Percentiles rank a stretch among this genome's conserved stretches.
phyloP scores from a whole-genome alignment of 2,797 vertebrate genomes.

The Nyctalus aviator region DNA sequence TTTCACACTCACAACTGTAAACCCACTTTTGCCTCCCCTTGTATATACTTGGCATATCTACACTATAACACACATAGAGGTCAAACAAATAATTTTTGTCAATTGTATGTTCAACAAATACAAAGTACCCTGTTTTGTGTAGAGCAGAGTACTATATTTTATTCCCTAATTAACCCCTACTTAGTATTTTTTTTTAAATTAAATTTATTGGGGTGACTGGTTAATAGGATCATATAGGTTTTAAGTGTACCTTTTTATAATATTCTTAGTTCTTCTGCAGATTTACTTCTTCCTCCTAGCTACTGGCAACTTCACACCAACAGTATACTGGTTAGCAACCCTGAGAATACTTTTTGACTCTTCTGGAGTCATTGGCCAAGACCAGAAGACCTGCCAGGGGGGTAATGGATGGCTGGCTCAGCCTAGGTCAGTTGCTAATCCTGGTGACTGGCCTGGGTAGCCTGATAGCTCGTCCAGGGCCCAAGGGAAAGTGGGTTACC shows the following conservation, averaged over 20 bases:
- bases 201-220: neutral
- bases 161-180: neutral
- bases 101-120: neutral
- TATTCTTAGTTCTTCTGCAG: neutral
- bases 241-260: neutral
- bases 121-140: neutral
- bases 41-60: neutral
- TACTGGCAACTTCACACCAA: neutral
- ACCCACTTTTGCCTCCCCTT: neutral
- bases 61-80: neutral
- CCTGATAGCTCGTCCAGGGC: neutral
- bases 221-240: neutral
- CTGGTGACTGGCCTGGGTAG: neutral
- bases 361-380: neutral
- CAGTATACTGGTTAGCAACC: neutral
- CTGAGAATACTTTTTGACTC: neutral
- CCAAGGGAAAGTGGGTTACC: constrained; percentile 9
- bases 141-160: constrained; percentile 10
- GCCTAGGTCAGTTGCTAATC: neutral
- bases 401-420: neutral
- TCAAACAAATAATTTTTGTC: neutral
- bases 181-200: neutral
- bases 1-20: neutral
- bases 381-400: neutral
- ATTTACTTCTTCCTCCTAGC: neutral